phyloP scores from a whole-genome alignment of 1,140 invertebrate genomes.

The Marisa cornuarietis region DNA sequence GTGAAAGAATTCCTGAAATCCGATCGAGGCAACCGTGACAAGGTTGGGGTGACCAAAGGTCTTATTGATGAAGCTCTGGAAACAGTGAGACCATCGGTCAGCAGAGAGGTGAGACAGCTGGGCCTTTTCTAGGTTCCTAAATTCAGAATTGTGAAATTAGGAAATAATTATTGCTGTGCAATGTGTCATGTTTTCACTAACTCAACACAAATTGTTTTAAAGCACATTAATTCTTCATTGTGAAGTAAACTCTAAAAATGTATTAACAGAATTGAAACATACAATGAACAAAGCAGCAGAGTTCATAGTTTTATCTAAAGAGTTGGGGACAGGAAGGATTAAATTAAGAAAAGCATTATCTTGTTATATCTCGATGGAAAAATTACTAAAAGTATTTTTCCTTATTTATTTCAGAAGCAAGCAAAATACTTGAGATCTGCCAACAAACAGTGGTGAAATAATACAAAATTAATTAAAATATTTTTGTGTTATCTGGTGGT shows the following conservation, averaged over 20 bases:
- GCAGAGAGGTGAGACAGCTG: slow-evolving; percentile 71
- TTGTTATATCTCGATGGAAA: too few relatives aligned
- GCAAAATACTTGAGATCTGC: neutral
- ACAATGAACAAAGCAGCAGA: too few relatives aligned
- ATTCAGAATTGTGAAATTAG: neutral
- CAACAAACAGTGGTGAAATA: neutral
- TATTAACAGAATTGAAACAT: too few relatives aligned
- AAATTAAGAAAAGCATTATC: too few relatives aligned
- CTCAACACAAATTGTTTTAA: too few relatives aligned
- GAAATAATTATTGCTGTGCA: neutral
- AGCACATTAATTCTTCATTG: too few relatives aligned
- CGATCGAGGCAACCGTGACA: neutral
- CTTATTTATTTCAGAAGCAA: neutral
- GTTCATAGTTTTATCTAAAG: too few relatives aligned
- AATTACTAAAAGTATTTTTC: neutral
- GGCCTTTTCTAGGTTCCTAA: too few relatives aligned
- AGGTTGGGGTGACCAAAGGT: slow-evolving; percentile 64
- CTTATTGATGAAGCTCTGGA: slow-evolving; percentile 75
- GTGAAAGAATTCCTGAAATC: slow-evolving; percentile 72
- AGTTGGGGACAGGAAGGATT: too few relatives aligned
- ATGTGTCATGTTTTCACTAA: neutral
- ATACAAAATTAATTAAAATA: too few relatives aligned
- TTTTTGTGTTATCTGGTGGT: too few relatives aligned
- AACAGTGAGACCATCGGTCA: slow-evolving; percentile 84
- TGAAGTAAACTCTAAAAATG: too few relatives aligned